These are phyloP conservation scores for Choreutis nemorana DNA, from an alignment of 2,888 invertebrate genomes.

Conservation along the genomic window DNA sequence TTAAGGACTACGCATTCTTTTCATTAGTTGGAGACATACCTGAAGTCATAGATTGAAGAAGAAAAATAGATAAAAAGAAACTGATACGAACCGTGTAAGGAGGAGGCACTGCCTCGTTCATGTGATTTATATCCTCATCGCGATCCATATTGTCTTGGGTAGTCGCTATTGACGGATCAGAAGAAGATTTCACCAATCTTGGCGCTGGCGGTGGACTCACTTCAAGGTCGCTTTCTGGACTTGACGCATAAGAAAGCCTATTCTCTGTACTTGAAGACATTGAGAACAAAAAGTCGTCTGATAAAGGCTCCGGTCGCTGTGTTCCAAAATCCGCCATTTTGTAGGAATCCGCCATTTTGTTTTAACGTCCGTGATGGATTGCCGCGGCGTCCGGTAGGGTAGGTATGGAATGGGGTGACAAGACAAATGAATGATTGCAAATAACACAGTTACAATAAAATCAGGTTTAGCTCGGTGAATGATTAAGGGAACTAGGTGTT, in stretches of 20 bases:
- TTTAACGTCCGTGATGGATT: conserved; percentile 19
- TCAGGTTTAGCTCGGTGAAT: conserved; percentile 46
- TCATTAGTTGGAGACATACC: too few relatives aligned
- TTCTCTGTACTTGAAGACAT: conserved; percentile 85
- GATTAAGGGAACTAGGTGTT: conserved; percentile 45
- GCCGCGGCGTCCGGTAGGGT: conserved; percentile 48
- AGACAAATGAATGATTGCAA: conserved; percentile 64
- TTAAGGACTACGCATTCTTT: too few relatives aligned
- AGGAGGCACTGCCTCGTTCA: conserved; percentile 78
- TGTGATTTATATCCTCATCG: conserved; percentile 62
- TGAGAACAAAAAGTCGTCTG: conserved; percentile 98
- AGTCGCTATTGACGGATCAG: conserved; percentile 93
- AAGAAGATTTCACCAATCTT: conserved; percentile 82
- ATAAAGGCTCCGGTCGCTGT: conserved; percentile 95
- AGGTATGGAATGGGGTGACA: conserved; percentile 63
- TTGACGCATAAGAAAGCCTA: conserved; percentile 94
- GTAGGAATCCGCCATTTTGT: conserved; percentile 29
- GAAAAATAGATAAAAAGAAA: too few relatives aligned
- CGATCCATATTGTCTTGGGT: conserved; percentile 86
- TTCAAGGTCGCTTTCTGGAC: conserved; percentile 91
- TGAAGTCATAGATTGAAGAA: too few relatives aligned
- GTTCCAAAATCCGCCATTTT: conserved; percentile 29
- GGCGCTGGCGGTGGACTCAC: conserved; percentile 83
- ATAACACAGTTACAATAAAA: conserved; percentile 46
- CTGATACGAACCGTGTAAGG: conserved; percentile 84